Conservation (phyloP, 2,113 vertebrate species). For the Promerops cafer region DNA sequence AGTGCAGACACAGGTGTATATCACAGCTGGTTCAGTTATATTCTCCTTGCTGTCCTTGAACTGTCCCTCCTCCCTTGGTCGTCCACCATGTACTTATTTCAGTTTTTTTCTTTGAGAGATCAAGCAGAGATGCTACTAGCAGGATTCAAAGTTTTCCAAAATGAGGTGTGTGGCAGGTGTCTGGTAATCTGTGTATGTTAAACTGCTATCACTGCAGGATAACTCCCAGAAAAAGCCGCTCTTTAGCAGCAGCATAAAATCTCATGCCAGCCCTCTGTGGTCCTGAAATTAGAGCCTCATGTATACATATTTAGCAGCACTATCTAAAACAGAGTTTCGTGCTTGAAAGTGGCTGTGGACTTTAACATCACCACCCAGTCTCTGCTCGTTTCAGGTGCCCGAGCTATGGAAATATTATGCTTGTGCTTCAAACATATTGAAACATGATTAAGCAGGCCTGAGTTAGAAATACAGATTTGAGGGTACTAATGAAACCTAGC, state of each 20-base stretch:
- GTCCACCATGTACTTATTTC: background rate
- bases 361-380: rapidly evolving
- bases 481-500: background rate
- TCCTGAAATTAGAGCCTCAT: background rate
- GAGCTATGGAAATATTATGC: background rate
- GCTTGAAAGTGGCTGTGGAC: background rate
- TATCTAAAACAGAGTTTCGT: rapidly evolving
- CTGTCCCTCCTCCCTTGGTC: background rate
- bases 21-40: background rate
- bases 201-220: background rate
- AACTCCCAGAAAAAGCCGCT: background rate
- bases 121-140: background rate
- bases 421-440: background rate
- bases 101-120: background rate
- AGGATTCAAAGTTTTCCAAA: background rate
- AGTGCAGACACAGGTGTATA: background rate
- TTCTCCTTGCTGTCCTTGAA: background rate
- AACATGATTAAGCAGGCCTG: background rate
- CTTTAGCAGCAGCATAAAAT: background rate
- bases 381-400: background rate
- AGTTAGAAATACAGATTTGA: background rate
- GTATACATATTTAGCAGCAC: rapidly evolving
- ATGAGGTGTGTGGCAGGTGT: background rate
- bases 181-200: background rate
- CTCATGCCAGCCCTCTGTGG: background rate